Percentiles rank a stretch among this genome's conserved stretches.
These are phyloP conservation scores for Drosophila leontia DNA, from an alignment of 1,140 invertebrate species.

Conservation along the genomic window DNA sequence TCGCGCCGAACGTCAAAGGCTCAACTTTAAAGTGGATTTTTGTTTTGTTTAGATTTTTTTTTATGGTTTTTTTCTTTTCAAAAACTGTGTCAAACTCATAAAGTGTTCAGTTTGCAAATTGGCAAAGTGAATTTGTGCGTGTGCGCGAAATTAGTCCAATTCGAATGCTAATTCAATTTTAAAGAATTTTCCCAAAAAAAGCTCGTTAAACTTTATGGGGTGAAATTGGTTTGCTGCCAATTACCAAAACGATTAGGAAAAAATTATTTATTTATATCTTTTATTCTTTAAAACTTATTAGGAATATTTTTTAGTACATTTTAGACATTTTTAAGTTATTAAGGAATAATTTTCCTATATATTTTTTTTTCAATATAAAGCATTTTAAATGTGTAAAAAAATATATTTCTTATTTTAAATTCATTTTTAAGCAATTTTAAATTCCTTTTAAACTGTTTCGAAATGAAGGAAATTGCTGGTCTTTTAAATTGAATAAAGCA, in stretches of 20 bases:
- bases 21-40: constrained; percentile 37
- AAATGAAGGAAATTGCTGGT: background rate
- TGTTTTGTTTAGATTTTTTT: constrained; percentile 8
- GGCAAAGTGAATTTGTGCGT: constrained; percentile 9
- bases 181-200: constrained; percentile 9
- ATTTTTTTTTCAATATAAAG: background rate
- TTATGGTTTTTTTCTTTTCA: background rate
- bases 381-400: background rate
- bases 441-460: background rate
- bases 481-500: too few species aligned
- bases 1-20: constrained; percentile 11
- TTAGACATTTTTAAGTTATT: too few species aligned
- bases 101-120: constrained; percentile 34
- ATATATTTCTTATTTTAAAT: background rate
- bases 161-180: constrained; percentile 36
- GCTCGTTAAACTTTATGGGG: constrained; percentile 17
- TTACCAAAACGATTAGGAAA: background rate
- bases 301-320: background rate
- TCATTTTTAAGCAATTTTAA: background rate
- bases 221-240: background rate
- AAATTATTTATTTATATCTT: background rate
- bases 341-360: too few species aligned
- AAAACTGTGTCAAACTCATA: constrained; percentile 25
- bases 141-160: constrained; percentile 28
- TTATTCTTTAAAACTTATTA: background rate